Evolutionary conservation across 2,797 vertebrate genomes (phyloP).

Genomic region (Neosalanx taihuensis): DNA sequence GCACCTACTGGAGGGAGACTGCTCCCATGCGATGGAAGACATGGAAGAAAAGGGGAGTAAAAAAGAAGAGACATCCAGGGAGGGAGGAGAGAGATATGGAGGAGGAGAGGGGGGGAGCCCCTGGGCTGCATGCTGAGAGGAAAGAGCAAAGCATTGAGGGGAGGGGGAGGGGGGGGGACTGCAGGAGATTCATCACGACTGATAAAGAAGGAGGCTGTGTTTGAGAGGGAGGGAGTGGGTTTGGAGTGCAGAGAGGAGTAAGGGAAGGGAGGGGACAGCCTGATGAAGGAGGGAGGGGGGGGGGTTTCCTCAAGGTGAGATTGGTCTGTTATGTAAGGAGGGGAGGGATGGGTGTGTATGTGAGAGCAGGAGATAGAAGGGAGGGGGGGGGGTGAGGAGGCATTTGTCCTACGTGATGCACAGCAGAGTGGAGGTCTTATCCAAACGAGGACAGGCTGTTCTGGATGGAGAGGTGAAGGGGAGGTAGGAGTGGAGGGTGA

Average conservation of each 20-base stretch:
- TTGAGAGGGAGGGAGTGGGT: conserved; percentile 18
- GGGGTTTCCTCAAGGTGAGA: conserved; percentile 51
- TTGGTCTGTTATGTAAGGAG: conserved; percentile 58
- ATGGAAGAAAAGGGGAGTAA: conserved; percentile 8
- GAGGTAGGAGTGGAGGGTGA: neutral
- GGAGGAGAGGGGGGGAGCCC: conserved; percentile 1
- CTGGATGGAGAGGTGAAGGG: neutral
- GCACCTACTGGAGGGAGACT: conserved; percentile 53
- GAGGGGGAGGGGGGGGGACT: conserved; percentile 19
- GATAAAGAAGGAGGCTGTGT: conserved; percentile 44
- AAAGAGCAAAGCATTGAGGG: conserved; percentile 7
- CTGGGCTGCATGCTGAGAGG: neutral
- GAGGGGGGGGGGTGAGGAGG: conserved; percentile 4
- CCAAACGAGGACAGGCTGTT: neutral
- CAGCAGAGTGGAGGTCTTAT: conserved; percentile 8
- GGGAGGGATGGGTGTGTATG: conserved; percentile 8
- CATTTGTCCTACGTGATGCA: conserved; percentile 48
- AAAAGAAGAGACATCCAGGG: conserved; percentile 1
- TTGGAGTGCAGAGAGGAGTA: conserved; percentile 2
- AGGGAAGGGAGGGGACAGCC: conserved; percentile 19
- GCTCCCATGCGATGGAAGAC: conserved; percentile 39
- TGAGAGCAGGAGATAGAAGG: conserved; percentile 22
- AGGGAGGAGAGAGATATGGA: conserved; percentile 23
- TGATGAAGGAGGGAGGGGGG: conserved; percentile 44
- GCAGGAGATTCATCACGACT: conserved; percentile 59